Base-by-base conservation (phyloP, 2,113 vertebrate genomes). In the Oncorhynchus clarkii region DNA sequence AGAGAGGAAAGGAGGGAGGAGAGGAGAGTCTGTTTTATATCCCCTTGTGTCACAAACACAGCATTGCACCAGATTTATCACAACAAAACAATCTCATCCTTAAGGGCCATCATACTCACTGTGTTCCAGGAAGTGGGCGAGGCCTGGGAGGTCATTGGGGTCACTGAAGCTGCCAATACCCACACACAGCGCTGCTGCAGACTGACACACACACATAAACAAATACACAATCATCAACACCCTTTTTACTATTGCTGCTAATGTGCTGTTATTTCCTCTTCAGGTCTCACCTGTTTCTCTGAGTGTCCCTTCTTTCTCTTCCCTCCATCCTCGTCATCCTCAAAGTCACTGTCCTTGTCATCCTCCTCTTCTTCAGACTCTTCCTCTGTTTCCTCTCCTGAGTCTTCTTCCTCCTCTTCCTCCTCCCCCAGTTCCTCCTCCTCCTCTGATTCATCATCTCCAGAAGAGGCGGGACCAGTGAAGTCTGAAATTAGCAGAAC, bases 91-190 rank as follows among this genome's bases (percentile, higher is more conserved):
- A 39, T 9, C 39, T 34, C 34, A 34, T 34, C 34, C 34, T 34
- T 34, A 34, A 8, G 34, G 34, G 34, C 5, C 34, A 34, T 49
- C 34, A 4, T 67, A 89, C 98, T 91, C 93, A 99, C 98, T 99
- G 81, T 99, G 98, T 85, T 99, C 98, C 92, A 99, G 94, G 90
- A 99, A 99, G 93, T 99, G 98, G 79, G 98, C 98, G 78, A 99
- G 93, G 84, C 98, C 98, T 0, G 97, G 97, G 67, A 99, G 94
- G 89, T 99, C 96, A 81, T 93, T 87, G 0, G 98, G 98, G 89
- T 99, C 97, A 78, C 96, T 97, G 93, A 99, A 99, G 92, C 97
- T 98, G 88, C 98, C 98, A 78, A 96, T 95, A 78, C 94, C 95
- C 80, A 99, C 90, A 85, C 97, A 99, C 70, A 99, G 94, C 5